A percentile compares a stretch with the other conserved stretches of the same genome.
Evolutionary conservation across 2,797 vertebrate genomes (phyloP).

Genomic region (Ceryle rudis): DNA sequence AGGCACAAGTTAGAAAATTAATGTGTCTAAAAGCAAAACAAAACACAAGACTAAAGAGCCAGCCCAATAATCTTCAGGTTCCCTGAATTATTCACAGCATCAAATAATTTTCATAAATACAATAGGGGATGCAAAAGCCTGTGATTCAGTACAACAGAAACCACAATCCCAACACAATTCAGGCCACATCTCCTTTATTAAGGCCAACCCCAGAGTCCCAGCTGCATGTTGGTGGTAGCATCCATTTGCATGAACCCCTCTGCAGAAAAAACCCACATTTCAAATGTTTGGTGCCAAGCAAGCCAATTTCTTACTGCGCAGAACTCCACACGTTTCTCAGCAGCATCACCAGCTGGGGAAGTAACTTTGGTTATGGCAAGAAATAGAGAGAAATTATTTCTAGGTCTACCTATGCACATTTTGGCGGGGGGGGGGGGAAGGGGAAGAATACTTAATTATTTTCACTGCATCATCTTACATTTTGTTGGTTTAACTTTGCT

Average conservation of each 20-base stretch:
- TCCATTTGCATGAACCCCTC: background rate
- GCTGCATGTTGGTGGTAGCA: accelerated
- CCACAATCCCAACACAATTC: background rate
- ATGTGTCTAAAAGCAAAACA: constrained; percentile 16
- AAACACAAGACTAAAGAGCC: constrained; percentile 6
- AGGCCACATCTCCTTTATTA: background rate
- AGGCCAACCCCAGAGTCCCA: background rate
- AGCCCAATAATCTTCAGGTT: background rate
- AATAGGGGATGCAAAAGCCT: background rate
- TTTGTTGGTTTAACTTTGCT: background rate
- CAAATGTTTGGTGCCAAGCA: background rate
- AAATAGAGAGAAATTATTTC: background rate
- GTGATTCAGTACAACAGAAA: background rate
- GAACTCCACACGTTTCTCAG: background rate
- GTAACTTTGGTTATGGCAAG: background rate
- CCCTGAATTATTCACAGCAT: background rate
- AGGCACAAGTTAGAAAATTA: constrained; percentile 34
- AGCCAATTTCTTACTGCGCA: background rate
- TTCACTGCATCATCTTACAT: background rate
- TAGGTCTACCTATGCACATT: background rate
- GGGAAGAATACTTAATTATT: background rate
- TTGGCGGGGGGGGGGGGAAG: accelerated
- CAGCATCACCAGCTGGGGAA: background rate
- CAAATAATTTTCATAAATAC: constrained; percentile 3
- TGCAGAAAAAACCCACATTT: background rate